Evolutionary conservation across 2,888 invertebrate species (phyloP), one percentile per base, ranked within the genome.

Genomic region (Clepsis dumicolana): DNA sequence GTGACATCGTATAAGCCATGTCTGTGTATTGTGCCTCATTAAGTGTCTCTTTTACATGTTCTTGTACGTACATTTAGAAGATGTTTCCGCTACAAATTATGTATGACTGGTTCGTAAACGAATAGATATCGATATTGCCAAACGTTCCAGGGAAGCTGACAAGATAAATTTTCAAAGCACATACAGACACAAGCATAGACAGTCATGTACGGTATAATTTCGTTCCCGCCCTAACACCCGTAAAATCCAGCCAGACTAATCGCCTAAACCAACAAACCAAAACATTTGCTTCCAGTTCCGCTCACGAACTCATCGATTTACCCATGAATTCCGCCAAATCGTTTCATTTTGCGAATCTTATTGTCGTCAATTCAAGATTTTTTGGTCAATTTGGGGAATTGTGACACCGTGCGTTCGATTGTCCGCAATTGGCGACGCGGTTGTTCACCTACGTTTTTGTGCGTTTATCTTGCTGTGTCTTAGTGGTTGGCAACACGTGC

Each of bases 321-420:
- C 52, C 68, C 63, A 68, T 59, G 56, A 62, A 65, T 69, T 71
- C 65, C 41, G 24, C 59, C 38, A 59, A 64, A 63, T 66, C 65
- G 59, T 63, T 61, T 53, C 62, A 60, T 71, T 67, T 71, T 57
- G 71, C 65, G 65, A 67, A 67, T 21, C 10, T 32, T 14, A 71
- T 72, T 72, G 70, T 72, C 35, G 24, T 16, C 38, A 32, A 64
- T 70, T 71, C 71, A 72, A 71, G 72, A 72, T 71, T 72, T 65
- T 62, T 50, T 70, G 70, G 70, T 64, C 63, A 59, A 67, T 71
- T 72, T 70, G 54, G 29, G 48, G 70, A 72, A 72, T 66, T 67
- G 56, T 60, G 70, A 65, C 57, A 64, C 69, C 64, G 69, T 71
- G 72, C 70, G 69, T 70, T 50, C 66, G 29, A 53, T 70, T 57